These are phyloP conservation scores for Acleris holmiana DNA, from an alignment of 2,888 invertebrate genomes.

Conservation along the genomic window DNA sequence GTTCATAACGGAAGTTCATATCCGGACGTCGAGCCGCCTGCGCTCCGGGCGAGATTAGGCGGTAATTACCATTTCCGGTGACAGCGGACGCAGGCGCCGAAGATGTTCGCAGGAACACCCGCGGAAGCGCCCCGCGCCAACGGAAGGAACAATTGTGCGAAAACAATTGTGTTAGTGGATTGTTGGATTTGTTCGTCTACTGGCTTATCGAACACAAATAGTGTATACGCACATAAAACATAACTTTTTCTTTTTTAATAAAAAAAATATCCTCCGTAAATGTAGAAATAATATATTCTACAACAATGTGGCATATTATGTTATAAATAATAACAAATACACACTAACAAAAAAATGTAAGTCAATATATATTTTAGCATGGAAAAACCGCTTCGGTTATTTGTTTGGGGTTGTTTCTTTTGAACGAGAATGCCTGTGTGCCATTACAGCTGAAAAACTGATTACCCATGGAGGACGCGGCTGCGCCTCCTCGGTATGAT, in stretches of 20 bases:
- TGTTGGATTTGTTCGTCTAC: slow-evolving; percentile 10
- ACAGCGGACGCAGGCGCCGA: slow-evolving; percentile 76
- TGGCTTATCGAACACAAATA: slow-evolving; percentile 6
- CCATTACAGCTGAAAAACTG: slow-evolving; percentile 73
- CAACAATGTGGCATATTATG: neutral
- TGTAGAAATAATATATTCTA: too few relatives aligned
- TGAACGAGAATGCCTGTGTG: slow-evolving; percentile 58
- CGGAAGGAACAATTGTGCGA: slow-evolving; percentile 60
- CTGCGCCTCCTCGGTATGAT: slow-evolving; percentile 63
- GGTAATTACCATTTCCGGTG: slow-evolving; percentile 85
- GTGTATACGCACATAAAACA: neutral
- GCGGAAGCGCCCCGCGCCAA: slow-evolving; percentile 56
- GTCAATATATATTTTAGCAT: neutral
- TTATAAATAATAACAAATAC: neutral
- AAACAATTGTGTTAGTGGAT: slow-evolving; percentile 47
- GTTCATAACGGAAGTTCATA: slow-evolving; percentile 95
- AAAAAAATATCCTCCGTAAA: too few relatives aligned
- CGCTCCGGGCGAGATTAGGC: slow-evolving; percentile 84
- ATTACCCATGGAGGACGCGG: slow-evolving; percentile 65
- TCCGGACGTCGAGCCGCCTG: slow-evolving; percentile 86
- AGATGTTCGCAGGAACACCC: slow-evolving; percentile 56
- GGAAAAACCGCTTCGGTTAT: neutral
- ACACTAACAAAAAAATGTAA: neutral
- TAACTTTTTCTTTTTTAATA: neutral
- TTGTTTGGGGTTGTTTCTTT: slow-evolving; percentile 44